Evolutionary conservation across 1,140 invertebrate genomes (phyloP), one percentile per base, ranked within the genome.

Genomic region (Lasaia peninsularis): DNA sequence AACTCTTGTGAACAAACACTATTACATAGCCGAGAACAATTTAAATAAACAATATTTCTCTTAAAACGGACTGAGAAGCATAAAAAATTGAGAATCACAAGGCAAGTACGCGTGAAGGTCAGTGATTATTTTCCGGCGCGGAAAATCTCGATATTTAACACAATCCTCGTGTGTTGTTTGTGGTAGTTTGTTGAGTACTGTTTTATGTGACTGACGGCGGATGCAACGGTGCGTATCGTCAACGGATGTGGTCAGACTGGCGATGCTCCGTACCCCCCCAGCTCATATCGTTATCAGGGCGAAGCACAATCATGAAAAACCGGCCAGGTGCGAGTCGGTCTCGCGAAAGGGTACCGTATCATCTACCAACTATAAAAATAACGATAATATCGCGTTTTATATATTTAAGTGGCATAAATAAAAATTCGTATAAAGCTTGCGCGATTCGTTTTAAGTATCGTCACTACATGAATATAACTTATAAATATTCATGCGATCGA

Each of bases 101-200:
- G 58, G 63, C 65, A 72, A 75, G 71, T 70, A 56, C 73, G 71
- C 75, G 69, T 77, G 78, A 85, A 88, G 81, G 81, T 82, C 78
- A 65, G 21, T 44, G 62, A 71, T 74, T 75, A 72, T 78, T 82
- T 78, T 72, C 75, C 75, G 67, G 65, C 63, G 60, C 72, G 68
- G 67, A 72, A 81, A 80, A 79, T 70, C 56, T 65, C 40, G 59
- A 60, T 63, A 58, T 58, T 65, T 60, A 58, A 54, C 51, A 55
- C 56, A 65, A 61, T 71, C 67, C 37, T 54, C 65, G 60, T 67
- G 62, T 60, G 51, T 51, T 63, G 60, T 53, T 60, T 60, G 34
- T 65, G 60, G 33, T 60, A 67, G 65, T 50, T 33, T 31, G 24
- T 14, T 48, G 35, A 48, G 18, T 20, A 34, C 34, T 37, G 9